Conservation (phyloP, 1,140 invertebrate species). For the Drosophila malerkotliana region DNA sequence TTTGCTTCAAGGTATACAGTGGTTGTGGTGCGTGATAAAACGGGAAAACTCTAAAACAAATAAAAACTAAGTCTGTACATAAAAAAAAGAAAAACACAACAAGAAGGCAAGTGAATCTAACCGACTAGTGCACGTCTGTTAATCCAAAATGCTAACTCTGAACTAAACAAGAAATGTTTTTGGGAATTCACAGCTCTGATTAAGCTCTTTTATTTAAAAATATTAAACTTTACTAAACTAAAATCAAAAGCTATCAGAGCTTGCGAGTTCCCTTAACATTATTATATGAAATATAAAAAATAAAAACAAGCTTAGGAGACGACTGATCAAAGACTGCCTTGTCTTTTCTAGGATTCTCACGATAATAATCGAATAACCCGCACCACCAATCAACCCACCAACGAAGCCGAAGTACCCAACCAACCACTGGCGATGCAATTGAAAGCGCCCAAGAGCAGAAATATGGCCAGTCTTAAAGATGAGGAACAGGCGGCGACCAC, state of each 20-base stretch:
- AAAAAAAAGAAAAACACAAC: constrained; percentile 6
- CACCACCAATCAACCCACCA: constrained; percentile 25
- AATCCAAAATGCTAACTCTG: constrained; percentile 51
- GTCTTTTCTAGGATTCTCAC: constrained; percentile 49
- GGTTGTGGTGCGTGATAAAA: constrained; percentile 70
- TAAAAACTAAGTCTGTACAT: constrained; percentile 55
- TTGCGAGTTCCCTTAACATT: background rate
- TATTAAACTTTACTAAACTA: background rate
- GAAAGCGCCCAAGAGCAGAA: constrained; percentile 72
- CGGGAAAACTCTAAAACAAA: constrained; percentile 18
- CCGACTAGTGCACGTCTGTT: constrained; percentile 68
- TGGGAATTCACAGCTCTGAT: constrained; percentile 12
- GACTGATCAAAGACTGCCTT: constrained; percentile 72
- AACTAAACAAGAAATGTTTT: constrained; percentile 6
- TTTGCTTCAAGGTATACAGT: constrained; percentile 52
- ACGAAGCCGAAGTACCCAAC: constrained; percentile 27
- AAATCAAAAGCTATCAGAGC: background rate
- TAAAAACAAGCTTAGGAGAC: constrained; percentile 24
- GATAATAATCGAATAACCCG: constrained; percentile 18
- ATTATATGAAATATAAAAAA: constrained; percentile 12
- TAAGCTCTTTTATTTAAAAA: background rate
- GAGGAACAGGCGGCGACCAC: constrained; percentile 65
- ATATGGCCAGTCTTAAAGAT: constrained; percentile 77
- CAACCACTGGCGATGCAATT: constrained; percentile 74
- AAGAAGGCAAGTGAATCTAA: constrained; percentile 25